Evolutionary conservation across 30 jellyfish, hydroid and myxozoan species (phyloP), one percentile per base, ranked within the genome.

Genomic region (Rhopilema esculentum): DNA sequence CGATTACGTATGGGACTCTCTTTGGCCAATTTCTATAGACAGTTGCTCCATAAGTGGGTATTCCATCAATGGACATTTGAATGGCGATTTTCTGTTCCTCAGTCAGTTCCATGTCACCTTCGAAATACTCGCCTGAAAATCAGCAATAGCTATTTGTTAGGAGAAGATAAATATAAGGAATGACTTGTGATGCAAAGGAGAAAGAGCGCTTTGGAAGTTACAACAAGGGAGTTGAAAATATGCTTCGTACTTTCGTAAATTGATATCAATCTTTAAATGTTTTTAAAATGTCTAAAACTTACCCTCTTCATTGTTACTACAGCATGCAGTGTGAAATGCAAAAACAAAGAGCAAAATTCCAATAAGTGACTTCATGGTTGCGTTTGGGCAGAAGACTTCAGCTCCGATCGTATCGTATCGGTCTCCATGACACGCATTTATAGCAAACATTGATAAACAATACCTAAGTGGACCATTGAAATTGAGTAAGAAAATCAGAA

Each of bases 31-130:
- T 72, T 51, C 68, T 77, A 66, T 61, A 75, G 12, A 68, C 61
- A 15, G 84, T 76, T 75, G 89, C 82, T 4, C 95, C 95, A 66
- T 32, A 86, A 0, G 95, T 75, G 8, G 95, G 90, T n/a, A 75
- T 72, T 20, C 95, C 95, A 25, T 76, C 85, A 21, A 67, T 66
- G 31, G 95, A 76, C 79, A 75, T 67, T 61, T 86, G 84, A 76
- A 86, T 67, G 32, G 17, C 64, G 67, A 77, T 65, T 53, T 76
- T 86, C 77, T 86, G 95, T 49, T 86, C 95, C 63, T 30, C 84
- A 22, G 79, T 75, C 75, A 86, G 48, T 23, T 75, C 95, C 89
- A 86, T 86, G 53, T 86, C 95, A 25, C 95, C 95, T 28, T 86
- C 95, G 67, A 86, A 86, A 40, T 62, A 63, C 20, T 86, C 88